Base-by-base conservation (phyloP, 2,888 invertebrate species). In the Argyresthia goedartella region DNA sequence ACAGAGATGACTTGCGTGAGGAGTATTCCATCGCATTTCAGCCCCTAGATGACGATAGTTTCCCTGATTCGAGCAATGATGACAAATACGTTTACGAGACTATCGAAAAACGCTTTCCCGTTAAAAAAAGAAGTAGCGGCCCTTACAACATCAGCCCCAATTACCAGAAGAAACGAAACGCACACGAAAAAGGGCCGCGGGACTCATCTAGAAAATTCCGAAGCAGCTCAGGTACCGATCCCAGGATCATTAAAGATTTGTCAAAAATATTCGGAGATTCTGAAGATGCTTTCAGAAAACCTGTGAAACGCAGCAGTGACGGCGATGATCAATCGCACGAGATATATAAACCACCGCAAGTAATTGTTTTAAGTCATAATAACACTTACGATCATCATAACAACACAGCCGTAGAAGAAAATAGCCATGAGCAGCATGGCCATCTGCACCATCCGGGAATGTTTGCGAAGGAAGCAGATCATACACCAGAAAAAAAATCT, bases 201-300 rank as follows among this genome's bases (percentile, higher is more conserved):
- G 73, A 77, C 45, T 67, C 69, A 45, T 58, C 71, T 14, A 81
- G 76, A 60, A 57, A 70, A 3, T 84, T 81, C 51, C 68, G 80
- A 59, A 80, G 76, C 61, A 81, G 81, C 51, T 67, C 84, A 0
- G 89, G 89, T 49, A 92, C 92, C 1, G 92, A 93, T 65, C 92
- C 93, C 1, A 90, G 89, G 69, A 89, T 93, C 10, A 89, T 90
- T 34, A 88, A 90, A 67, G 93, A 93, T 62, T 71, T 93, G 44
- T 91, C 90, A 44, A 89, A 89, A 65, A 88, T 93, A 55, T 93
- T 93, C 65, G 90, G 89, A 8, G 75, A 73, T 49, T 10, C 33
- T 0, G 60, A 68, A 16, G 71, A 76, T 41, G 63, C 79, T 2
- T 72, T 82, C 13, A 89, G 89, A 61, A 86, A 81, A 36, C 85